Percentiles rank a stretch among this genome's conserved stretches.
Evolutionary conservation across 2,113 vertebrate genomes (phyloP).

Genomic region (Stigmatopora argus): DNA sequence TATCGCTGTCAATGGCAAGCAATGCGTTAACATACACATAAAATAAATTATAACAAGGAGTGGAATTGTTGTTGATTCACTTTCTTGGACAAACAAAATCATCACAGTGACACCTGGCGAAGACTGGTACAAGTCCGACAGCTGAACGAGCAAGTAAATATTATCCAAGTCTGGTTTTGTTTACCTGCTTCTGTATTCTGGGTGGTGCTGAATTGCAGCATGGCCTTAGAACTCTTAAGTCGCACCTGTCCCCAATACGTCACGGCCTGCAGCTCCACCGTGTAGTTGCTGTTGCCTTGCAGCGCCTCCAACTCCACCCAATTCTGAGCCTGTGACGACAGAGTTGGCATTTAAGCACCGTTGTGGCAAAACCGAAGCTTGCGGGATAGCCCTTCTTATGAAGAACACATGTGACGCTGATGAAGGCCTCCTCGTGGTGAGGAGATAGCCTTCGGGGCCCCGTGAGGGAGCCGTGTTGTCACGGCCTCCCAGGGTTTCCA

Average conservation of each 20-base stretch:
- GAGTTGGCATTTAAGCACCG: slow-evolving; percentile 35
- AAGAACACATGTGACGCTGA: slow-evolving; percentile 61
- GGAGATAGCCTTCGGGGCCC: slow-evolving; percentile 53
- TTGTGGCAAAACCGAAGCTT: slow-evolving; percentile 25
- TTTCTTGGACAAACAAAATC: background rate
- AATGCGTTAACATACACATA: background rate
- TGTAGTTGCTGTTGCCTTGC: slow-evolving; percentile 79
- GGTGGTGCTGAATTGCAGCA: slow-evolving; percentile 77
- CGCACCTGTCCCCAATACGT: slow-evolving; percentile 88
- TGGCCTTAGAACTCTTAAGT: slow-evolving; percentile 85
- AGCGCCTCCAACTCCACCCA: slow-evolving; percentile 82
- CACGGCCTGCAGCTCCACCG: slow-evolving; percentile 85
- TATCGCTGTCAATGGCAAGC: too few species aligned
- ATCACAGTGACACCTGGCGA: background rate
- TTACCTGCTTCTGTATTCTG: slow-evolving; percentile 71
- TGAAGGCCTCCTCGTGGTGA: slow-evolving; percentile 40
- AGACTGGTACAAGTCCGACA: background rate
- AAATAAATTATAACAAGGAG: background rate
- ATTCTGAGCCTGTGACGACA: slow-evolving; percentile 73
- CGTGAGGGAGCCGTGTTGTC: slow-evolving; percentile 57
- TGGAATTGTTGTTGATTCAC: background rate
- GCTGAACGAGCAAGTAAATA: background rate
- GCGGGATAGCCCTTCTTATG: slow-evolving; percentile 59
- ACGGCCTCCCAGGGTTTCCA: slow-evolving; percentile 59
- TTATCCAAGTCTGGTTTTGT: slow-evolving; percentile 15